Evolutionary conservation across 2,113 vertebrate genomes (phyloP).

Genomic region (Leptobrachium leishanense): DNA sequence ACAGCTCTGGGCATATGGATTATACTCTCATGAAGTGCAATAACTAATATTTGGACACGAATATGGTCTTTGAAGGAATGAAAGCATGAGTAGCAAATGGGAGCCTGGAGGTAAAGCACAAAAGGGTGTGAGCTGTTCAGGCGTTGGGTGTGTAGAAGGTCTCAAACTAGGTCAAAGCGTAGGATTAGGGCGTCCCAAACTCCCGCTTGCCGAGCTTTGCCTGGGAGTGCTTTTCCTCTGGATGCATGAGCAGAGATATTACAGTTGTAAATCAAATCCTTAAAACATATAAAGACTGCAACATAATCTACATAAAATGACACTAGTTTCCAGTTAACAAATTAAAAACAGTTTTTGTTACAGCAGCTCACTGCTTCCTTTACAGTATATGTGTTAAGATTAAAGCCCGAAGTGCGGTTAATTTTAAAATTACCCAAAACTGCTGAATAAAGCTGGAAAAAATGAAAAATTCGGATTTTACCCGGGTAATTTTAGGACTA

Average conservation of each 20-base stretch:
- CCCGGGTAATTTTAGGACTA: too few relatives aligned
- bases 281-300: slow-evolving; percentile 1
- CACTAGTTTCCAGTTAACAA: not conserved
- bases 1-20: not conserved
- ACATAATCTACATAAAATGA: not conserved
- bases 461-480: too few relatives aligned
- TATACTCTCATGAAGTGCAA: not conserved
- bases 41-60: not conserved
- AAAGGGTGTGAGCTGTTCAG: slow-evolving; percentile 5
- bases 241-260: not conserved
- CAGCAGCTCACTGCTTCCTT: too few relatives aligned
- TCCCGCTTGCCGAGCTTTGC: not conserved
- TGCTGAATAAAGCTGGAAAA: too few relatives aligned
- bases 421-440: too few relatives aligned
- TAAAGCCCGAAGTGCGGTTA: too few relatives aligned
- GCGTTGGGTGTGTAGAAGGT: slow-evolving; percentile 17
- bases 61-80: not conserved
- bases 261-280: slow-evolving; percentile 6
- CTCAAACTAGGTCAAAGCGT: not conserved
- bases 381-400: too few relatives aligned
- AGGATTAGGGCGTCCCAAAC: slow-evolving; percentile 19
- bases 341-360: too few relatives aligned
- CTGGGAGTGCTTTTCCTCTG: slow-evolving; percentile 22
- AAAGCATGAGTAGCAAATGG: not conserved
- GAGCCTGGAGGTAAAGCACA: slow-evolving; percentile 21